These are phyloP conservation scores for Pimpla rufipes DNA, from an alignment of 2,888 invertebrate species.

Conservation along the genomic window DNA sequence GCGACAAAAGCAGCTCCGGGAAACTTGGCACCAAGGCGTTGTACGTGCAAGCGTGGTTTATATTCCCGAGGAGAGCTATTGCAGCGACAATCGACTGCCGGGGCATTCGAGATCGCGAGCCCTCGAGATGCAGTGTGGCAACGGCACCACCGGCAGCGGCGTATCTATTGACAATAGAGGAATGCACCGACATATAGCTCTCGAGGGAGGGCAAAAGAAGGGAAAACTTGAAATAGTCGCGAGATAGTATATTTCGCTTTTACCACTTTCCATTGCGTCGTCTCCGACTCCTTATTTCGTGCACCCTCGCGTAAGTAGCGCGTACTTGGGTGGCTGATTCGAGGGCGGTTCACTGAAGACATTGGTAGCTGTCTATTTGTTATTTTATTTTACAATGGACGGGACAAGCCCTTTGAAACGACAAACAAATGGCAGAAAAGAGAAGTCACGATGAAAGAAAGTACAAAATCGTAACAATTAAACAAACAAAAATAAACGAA, in stretches of 20 bases:
- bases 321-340: too few relatives aligned
- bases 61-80: constrained; percentile 49
- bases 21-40: constrained; percentile 52
- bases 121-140: constrained; percentile 8
- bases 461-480: too few relatives aligned
- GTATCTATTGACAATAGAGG: constrained; percentile 33
- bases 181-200: constrained; percentile 7
- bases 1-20: constrained; percentile 43
- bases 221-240: background rate
- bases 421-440: too few relatives aligned
- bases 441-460: too few relatives aligned
- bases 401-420: too few relatives aligned
- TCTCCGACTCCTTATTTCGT: constrained; percentile 3
- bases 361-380: background rate
- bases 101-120: constrained; percentile 49
- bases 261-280: constrained; percentile 11
- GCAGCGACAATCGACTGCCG: constrained; percentile 50
- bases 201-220: background rate
- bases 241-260: constrained; percentile 2
- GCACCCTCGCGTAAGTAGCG: too few relatives aligned
- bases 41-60: constrained; percentile 39
- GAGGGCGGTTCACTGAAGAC: background rate
- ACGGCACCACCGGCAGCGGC: background rate
- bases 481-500: too few relatives aligned
- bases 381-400: too few relatives aligned